These are phyloP conservation scores for Ibidorhyncha struthersii DNA, from an alignment of 2,113 vertebrate genomes.

Conservation along the genomic window DNA sequence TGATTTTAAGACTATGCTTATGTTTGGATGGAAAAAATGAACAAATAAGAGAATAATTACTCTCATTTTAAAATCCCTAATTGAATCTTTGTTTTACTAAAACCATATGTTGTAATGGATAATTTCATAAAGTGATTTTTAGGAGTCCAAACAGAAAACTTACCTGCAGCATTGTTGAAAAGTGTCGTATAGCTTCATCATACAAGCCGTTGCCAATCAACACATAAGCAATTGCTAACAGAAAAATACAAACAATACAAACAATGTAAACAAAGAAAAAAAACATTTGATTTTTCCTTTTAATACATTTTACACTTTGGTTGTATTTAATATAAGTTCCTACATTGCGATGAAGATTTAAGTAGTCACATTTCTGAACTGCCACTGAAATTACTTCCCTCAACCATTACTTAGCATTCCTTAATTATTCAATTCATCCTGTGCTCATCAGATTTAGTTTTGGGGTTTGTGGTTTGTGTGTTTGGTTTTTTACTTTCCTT, in stretches of 20 bases:
- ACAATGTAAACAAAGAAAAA: neutral
- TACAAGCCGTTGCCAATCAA: constrained; percentile 93
- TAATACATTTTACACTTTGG: neutral
- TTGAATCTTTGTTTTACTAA: neutral
- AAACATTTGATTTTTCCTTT: neutral
- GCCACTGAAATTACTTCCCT: neutral
- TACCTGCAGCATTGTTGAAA: constrained; percentile 95
- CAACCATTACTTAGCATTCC: neutral
- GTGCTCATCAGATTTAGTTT: neutral
- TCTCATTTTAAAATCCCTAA: neutral
- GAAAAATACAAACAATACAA: constrained; percentile 52
- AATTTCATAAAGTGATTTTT: neutral
- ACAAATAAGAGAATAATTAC: neutral
- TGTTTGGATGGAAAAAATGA: neutral
- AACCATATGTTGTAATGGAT: neutral
- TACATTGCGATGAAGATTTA: neutral
- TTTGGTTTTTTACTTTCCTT: neutral
- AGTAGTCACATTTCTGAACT: neutral
- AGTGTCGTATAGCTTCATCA: constrained; percentile 96
- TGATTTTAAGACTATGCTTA: neutral
- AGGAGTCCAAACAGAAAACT: neutral
- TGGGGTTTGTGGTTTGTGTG: neutral
- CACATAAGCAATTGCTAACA: constrained; percentile 92
- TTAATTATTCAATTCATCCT: neutral
- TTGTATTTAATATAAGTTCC: neutral